Conservation (phyloP, 2,888 invertebrate genomes). For the Caenorhabditis sp. region DNA sequence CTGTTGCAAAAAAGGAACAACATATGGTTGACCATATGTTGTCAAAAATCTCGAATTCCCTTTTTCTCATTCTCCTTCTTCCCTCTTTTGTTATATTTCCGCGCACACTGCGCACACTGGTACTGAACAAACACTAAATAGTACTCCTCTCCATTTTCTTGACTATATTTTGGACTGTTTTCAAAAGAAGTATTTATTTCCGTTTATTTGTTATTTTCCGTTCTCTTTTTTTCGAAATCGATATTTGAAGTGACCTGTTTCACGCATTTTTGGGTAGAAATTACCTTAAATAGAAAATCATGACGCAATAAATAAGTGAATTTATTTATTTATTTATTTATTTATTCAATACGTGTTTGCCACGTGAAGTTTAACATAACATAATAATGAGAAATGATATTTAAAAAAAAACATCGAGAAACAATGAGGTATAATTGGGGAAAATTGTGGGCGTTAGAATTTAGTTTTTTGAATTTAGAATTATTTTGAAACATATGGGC, state of each 20-base stretch:
- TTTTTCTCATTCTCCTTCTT: not conserved
- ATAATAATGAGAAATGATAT: too few relatives aligned
- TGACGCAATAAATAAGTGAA: too few relatives aligned
- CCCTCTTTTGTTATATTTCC: not conserved
- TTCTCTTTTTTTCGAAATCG: not conserved
- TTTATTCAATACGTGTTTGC: too few relatives aligned
- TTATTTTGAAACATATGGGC: too few relatives aligned
- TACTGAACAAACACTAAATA: slow-evolving; percentile 6
- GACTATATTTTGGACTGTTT: not conserved
- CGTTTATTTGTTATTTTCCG: not conserved
- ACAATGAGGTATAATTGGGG: too few relatives aligned
- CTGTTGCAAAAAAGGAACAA: not conserved
- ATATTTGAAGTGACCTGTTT: not conserved
- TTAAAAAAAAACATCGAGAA: too few relatives aligned
- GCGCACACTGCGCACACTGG: not conserved
- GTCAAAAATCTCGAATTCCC: slow-evolving; percentile 1
- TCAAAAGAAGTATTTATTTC: not conserved
- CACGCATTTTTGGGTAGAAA: too few relatives aligned
- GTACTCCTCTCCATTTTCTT: not conserved
- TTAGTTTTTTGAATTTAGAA: too few relatives aligned
- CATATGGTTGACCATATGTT: slow-evolving; percentile 4
- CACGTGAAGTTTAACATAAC: too few relatives aligned
- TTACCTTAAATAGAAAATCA: too few relatives aligned
- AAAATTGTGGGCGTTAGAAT: too few relatives aligned
- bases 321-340: too few relatives aligned